phyloP scores from a whole-genome alignment of 2,797 vertebrate genomes.

The Phoebastria nigripes region DNA sequence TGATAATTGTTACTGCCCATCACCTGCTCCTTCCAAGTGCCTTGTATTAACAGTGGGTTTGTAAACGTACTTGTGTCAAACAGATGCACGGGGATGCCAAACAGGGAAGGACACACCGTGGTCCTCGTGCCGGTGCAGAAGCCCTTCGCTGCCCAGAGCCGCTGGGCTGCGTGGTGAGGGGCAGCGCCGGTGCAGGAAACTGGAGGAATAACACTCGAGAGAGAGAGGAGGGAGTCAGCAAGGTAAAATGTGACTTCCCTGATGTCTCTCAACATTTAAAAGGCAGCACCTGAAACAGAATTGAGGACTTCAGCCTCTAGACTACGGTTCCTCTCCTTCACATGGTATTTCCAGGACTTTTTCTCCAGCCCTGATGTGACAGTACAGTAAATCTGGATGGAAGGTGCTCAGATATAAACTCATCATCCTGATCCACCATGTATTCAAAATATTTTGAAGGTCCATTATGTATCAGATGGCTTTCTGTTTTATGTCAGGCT shows the following conservation, averaged over 20 bases:
- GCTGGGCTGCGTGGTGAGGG: neutral
- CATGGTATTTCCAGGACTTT: neutral
- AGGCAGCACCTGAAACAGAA: neutral
- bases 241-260: neutral
- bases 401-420: neutral
- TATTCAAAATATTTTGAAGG: neutral
- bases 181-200: neutral
- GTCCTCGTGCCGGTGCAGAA: neutral
- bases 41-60: too few relatives aligned
- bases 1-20: neutral
- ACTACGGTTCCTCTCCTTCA: neutral
- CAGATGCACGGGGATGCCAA: fast-evolving
- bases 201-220: neutral
- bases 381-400: neutral
- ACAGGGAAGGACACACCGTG: fast-evolving
- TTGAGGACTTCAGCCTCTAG: neutral
- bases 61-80: neutral
- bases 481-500: neutral
- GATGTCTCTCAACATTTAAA: neutral
- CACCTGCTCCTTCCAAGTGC: fast-evolving
- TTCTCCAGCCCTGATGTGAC: neutral
- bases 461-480: neutral
- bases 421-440: neutral
- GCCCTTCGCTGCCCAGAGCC: neutral
- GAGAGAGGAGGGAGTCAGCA: neutral